Conservation (phyloP, 2,888 invertebrate genomes). For the Dolichopus griseipennis region DNA sequence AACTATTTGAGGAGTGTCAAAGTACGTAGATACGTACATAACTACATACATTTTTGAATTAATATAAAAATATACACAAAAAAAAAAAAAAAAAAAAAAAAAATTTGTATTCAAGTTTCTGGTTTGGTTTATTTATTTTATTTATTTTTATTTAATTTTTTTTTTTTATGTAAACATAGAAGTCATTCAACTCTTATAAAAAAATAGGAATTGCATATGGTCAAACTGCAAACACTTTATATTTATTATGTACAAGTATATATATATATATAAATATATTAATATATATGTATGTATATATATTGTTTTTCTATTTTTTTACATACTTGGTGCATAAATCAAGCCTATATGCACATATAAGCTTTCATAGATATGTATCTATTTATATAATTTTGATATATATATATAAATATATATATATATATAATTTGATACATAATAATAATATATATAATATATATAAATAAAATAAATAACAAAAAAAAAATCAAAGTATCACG, state of each 20-base stretch:
- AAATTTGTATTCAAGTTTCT: neutral
- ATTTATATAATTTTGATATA: neutral
- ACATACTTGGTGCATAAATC: too few relatives aligned
- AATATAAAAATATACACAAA: too few relatives aligned
- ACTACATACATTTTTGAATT: neutral
- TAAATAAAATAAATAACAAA: neutral
- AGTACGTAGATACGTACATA: neutral
- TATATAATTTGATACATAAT: neutral
- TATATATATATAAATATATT: too few relatives aligned
- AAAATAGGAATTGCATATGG: conserved; percentile 1
- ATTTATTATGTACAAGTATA: too few relatives aligned
- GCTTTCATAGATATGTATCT: neutral
- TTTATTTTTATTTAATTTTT: neutral
- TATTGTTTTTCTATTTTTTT: too few relatives aligned
- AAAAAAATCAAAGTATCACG: neutral
- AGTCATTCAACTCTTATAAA: conserved; percentile 1
- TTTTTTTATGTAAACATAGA: conserved; percentile 1
- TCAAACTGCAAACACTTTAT: neutral
- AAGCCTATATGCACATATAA: too few relatives aligned
- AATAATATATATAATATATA: neutral
- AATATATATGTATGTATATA: too few relatives aligned
- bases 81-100: too few relatives aligned
- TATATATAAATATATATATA: neutral
- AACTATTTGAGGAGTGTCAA: conserved; percentile 3
- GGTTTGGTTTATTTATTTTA: neutral